Conservation (phyloP, 2,797 vertebrate species). For the Clamator glandarius region DNA sequence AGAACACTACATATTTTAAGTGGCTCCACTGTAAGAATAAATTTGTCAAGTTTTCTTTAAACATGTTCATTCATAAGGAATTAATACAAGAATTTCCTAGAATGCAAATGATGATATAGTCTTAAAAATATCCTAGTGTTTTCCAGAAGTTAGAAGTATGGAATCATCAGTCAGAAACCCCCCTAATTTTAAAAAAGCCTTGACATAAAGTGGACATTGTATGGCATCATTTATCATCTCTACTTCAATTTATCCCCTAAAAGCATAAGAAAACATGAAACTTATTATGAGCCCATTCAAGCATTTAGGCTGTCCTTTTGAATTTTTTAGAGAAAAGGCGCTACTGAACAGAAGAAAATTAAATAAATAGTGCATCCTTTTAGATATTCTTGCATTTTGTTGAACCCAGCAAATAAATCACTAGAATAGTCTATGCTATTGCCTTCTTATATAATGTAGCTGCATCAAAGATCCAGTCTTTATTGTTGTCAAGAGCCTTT, state of each 20-base stretch:
- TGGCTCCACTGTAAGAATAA: background rate
- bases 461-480: background rate
- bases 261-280: background rate
- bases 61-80: background rate
- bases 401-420: background rate
- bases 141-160: background rate
- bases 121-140: background rate
- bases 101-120: background rate
- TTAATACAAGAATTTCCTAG: background rate
- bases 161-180: background rate
- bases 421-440: background rate
- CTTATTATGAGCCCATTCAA: background rate
- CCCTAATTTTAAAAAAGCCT: background rate
- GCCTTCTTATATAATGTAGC: background rate
- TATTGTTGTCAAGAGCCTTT: background rate
- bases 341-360: background rate
- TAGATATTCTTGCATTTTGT: background rate
- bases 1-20: background rate
- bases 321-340: background rate
- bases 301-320: background rate
- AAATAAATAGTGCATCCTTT: background rate
- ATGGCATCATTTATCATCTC: background rate
- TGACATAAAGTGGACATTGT: background rate
- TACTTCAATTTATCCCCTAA: background rate
- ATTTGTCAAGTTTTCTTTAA: background rate